phyloP scores from a whole-genome alignment of 2,797 vertebrate genomes.

The Tachyglossus aculeatus region DNA sequence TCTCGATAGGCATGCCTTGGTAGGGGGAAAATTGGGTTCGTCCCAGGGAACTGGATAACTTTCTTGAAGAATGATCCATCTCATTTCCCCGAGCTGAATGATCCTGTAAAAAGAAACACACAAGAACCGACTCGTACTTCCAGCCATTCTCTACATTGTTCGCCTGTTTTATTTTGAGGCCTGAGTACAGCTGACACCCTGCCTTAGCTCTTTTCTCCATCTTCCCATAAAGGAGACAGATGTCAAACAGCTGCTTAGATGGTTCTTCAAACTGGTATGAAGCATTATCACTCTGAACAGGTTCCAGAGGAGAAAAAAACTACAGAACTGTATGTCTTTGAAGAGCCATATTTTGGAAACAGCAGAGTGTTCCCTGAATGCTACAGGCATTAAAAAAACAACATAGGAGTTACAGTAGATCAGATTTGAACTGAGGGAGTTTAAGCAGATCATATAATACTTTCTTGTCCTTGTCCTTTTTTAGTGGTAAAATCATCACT shows the following conservation, averaged over 20 bases:
- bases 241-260: not conserved
- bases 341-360: slow-evolving; percentile 44
- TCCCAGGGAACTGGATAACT: slow-evolving; percentile 8
- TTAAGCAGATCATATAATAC: too few relatives aligned
- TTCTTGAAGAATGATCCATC: slow-evolving; percentile 58
- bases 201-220: fast-evolving
- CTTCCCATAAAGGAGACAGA: not conserved
- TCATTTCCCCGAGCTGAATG: not conserved
- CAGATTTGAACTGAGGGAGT: slow-evolving; percentile 15
- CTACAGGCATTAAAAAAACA: slow-evolving; percentile 7
- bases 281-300: slow-evolving; percentile 13
- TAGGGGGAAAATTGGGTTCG: not conserved
- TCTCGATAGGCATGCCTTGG: not conserved
- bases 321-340: not conserved
- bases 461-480: too few relatives aligned
- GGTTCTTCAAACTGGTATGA: slow-evolving; percentile 22
- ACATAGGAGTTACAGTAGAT: slow-evolving; percentile 21
- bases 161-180: slow-evolving; percentile 22
- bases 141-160: fast-evolving
- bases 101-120: not conserved
- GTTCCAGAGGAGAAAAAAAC: slow-evolving; percentile 29
- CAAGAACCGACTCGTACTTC: not conserved
- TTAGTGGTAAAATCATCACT: too few relatives aligned
- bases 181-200: not conserved
- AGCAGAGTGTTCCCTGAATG: slow-evolving; percentile 14